Conservation (phyloP, 2,797 vertebrate genomes). For the Knipowitschia caucasica region DNA sequence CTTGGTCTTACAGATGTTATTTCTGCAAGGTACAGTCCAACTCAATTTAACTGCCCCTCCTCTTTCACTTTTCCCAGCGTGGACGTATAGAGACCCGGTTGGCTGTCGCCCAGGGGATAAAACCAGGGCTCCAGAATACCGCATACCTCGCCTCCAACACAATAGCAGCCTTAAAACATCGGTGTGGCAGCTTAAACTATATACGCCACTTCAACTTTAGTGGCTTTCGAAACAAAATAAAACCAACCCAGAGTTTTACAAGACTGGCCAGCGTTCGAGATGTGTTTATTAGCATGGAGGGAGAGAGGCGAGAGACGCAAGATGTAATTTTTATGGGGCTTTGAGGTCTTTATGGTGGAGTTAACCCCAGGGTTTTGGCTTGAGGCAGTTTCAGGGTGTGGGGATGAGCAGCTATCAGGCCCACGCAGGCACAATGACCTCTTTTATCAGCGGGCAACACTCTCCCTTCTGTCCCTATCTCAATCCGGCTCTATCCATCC, state of each 20-base stretch:
- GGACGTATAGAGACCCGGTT: conserved; percentile 24
- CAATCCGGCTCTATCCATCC: conserved; percentile 56
- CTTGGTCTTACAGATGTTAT: conserved; percentile 16
- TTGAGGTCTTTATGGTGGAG: conserved; percentile 58
- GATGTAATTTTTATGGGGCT: conserved; percentile 56
- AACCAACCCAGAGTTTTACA: conserved; percentile 49
- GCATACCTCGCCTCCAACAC: conserved; percentile 34
- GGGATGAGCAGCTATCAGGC: conserved; percentile 62
- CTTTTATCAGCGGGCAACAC: conserved; percentile 69
- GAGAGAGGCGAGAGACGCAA: conserved; percentile 31
- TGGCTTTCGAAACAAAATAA: conserved; percentile 54
- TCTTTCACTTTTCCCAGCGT: conserved; percentile 12
- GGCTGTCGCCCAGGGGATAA: conserved; percentile 31
- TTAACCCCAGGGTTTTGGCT: conserved; percentile 54
- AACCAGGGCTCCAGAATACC: conserved; percentile 26
- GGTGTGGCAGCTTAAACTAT: conserved; percentile 37
- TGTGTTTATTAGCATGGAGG: conserved; percentile 55
- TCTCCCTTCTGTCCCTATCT: conserved; percentile 60
- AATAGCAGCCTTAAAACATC: conserved; percentile 30
- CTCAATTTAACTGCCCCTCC: conserved; percentile 27
- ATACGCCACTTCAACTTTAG: conserved; percentile 39
- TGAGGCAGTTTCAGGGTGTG: conserved; percentile 50
- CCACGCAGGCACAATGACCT: conserved; percentile 63
- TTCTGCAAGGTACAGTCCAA: conserved; percentile 11
- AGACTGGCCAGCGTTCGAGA: conserved; percentile 35